Evolutionary conservation across 2,113 vertebrate species (phyloP), one percentile per base, ranked within the genome.

Genomic region (Ceuthmochares aereus): DNA sequence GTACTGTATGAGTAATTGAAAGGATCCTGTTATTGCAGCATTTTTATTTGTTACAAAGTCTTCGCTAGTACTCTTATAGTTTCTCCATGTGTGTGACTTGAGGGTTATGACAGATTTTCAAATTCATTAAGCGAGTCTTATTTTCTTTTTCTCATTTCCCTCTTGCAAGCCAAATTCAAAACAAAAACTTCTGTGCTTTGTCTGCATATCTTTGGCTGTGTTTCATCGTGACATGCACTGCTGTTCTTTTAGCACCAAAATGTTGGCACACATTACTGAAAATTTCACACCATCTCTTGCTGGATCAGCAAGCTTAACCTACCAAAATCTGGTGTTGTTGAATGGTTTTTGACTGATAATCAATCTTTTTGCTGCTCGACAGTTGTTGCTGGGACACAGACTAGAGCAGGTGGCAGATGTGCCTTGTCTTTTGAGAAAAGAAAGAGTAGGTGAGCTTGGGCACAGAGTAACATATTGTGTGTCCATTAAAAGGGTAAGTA

Each of bases 271-370:
- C 96, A 87, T 54, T 96, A 70, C 98, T 98, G 98, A 97, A 98
- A 98, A 98, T 98, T 98, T 98, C 98, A 98, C 98, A 98, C 98
- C 98, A 98, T 98, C 98, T 98, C 98, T 99, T 99, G 98, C 99
- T 99, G 99, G 98, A 99, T 99, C 99, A 99, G 99, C 99, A 99
- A 99, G 98, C 98, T 99, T 99, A 99, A 99, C 98, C 98, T 98
- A 99, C 98, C 97, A 97, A 99, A 99, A 99, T 99, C 98, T 99
- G 99, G 98, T 98, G 98, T 97, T 98, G 98, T 98, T 98, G 98
- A 98, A 98, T 98, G 98, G 98, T 98, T 98, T 98, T 98, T 99
- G 98, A 99, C 98, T 99, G 98, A 99, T 99, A 99, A 99, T 99
- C 99, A 99, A 99, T 99, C 99, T 99, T 99, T 98, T 97, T 98